phyloP scores from a whole-genome alignment of 2,888 invertebrate species.

The Tillus elongatus region DNA sequence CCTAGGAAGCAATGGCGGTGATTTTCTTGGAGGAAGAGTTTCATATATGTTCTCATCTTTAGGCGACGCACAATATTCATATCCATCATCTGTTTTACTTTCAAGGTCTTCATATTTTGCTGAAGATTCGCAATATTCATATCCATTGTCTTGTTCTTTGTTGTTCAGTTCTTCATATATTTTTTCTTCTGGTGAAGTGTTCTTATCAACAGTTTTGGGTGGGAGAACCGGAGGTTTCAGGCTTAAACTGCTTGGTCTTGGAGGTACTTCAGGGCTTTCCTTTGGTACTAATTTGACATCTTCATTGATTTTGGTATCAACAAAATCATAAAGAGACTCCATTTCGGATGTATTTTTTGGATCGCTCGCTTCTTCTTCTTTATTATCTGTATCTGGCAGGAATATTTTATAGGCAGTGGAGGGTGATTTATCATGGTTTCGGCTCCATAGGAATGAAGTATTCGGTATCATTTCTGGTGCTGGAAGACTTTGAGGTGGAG shows the following conservation, averaged over 20 bases:
- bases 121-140: constrained; percentile 45
- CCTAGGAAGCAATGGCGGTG: constrained; percentile 27
- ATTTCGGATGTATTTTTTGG: constrained; percentile 14
- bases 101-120: constrained; percentile 43
- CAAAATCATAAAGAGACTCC: constrained; percentile 26
- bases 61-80: constrained; percentile 45
- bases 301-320: constrained; percentile 18
- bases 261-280: constrained; percentile 17
- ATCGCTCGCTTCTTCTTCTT: constrained; percentile 7
- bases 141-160: constrained; percentile 32
- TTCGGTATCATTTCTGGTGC: constrained; percentile 47
- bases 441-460: constrained; percentile 57
- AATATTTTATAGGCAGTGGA: constrained; percentile 4
- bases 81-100: constrained; percentile 44
- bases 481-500: background rate
- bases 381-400: constrained; percentile 5
- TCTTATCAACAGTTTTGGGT: background rate
- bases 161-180: constrained; percentile 28
- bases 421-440: constrained; percentile 32
- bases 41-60: constrained; percentile 48
- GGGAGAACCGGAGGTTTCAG: constrained; percentile 1
- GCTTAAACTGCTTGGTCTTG: constrained; percentile 13
- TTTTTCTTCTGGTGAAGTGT: constrained; percentile 18
- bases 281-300: constrained; percentile 4
- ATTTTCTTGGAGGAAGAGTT: constrained; percentile 39